Conservation (phyloP, 2,113 vertebrate species). For the Pseudorasbora parva region DNA sequence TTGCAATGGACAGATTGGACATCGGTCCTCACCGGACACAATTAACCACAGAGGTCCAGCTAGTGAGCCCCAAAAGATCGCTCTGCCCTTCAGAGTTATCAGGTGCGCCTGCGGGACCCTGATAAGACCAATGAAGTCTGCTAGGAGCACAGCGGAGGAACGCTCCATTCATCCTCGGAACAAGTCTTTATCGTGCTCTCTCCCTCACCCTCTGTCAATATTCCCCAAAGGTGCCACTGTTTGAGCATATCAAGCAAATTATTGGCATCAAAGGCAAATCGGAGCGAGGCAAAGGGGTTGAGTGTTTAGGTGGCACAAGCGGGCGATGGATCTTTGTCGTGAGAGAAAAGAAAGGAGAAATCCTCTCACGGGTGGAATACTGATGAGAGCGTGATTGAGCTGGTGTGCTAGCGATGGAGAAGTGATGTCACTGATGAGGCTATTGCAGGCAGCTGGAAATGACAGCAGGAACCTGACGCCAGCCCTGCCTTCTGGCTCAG, state of each 20-base stretch:
- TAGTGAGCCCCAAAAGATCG: constrained; percentile 44
- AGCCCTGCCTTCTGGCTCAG: constrained; percentile 37
- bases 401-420: constrained; percentile 17
- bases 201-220: constrained; percentile 54
- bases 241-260: constrained; percentile 59
- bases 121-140: constrained; percentile 61
- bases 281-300: constrained; percentile 17
- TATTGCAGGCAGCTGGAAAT: constrained; percentile 51
- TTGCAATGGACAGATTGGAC: constrained; percentile 30
- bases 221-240: constrained; percentile 43
- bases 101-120: constrained; percentile 56
- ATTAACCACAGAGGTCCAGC: constrained; percentile 48
- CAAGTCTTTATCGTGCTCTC: constrained; percentile 47
- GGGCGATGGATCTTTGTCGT: constrained; percentile 33
- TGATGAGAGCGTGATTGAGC: constrained; percentile 48
- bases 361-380: constrained; percentile 45
- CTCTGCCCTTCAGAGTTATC: constrained; percentile 57
- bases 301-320: constrained; percentile 7
- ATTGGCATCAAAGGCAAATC: constrained; percentile 57
- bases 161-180: constrained; percentile 55
- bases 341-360: constrained; percentile 25
- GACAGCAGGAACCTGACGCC: constrained; percentile 40
- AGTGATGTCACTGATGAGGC: constrained; percentile 56
- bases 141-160: constrained; percentile 37
- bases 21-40: constrained; percentile 49